These are phyloP conservation scores for Micromussa lordhowensis DNA, from an alignment of 92 coral and sea anemone species.

Conservation along the genomic window DNA sequence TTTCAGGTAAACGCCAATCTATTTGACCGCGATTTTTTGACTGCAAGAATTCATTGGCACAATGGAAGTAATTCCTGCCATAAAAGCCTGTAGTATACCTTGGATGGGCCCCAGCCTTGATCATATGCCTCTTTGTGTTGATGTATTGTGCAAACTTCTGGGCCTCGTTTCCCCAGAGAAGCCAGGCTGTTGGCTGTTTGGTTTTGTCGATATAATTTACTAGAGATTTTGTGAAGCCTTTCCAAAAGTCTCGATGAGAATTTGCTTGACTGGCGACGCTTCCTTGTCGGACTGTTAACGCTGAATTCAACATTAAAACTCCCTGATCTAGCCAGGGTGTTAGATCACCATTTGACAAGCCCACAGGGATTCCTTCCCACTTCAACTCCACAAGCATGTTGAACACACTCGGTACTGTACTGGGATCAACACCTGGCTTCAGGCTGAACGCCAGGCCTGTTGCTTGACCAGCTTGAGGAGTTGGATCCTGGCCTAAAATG, in stretches of 20 bases:
- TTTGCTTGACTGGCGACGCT: background rate
- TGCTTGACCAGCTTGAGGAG: constrained; percentile 22
- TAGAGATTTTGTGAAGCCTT: background rate
- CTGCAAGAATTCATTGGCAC: constrained; percentile 18
- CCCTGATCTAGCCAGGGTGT: constrained; percentile 17
- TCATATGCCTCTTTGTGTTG: background rate
- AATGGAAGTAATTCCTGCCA: constrained; percentile 24
- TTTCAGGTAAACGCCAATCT: background rate
- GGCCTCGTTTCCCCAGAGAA: constrained; percentile 23
- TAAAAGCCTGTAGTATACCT: background rate
- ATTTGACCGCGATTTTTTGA: background rate
- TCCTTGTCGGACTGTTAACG: constrained; percentile 12
- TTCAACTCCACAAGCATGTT: constrained; percentile 32
- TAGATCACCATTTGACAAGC: constrained; percentile 21
- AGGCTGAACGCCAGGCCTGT: constrained; percentile 45
- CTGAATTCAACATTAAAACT: constrained; percentile 29
- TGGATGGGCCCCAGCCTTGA: constrained; percentile 13
- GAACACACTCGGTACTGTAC: constrained; percentile 21
- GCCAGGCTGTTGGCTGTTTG: background rate
- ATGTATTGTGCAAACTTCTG: background rate
- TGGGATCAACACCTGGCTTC: background rate
- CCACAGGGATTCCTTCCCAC: constrained; percentile 9
- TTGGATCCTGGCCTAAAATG: constrained; percentile 46
- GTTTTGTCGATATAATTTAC: background rate
- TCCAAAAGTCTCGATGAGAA: background rate